phyloP scores from a whole-genome alignment of 2,113 vertebrate species.

The Onychostoma macrolepis region DNA sequence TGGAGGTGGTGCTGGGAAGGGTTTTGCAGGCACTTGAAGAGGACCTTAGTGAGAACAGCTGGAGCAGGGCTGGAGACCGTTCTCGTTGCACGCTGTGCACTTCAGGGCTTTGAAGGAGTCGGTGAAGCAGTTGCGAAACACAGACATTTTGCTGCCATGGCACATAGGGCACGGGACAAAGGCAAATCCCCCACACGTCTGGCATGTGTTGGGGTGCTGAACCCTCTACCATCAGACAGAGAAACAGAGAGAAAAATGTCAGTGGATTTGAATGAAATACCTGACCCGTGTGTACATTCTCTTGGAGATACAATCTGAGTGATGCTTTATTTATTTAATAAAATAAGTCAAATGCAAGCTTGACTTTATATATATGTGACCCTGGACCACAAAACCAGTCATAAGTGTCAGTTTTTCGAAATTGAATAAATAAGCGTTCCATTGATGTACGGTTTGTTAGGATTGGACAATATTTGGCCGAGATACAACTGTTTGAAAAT shows the following conservation, averaged over 20 bases:
- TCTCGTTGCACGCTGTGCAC: slow-evolving; percentile 97
- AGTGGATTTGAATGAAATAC: background rate
- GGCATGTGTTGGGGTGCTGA: slow-evolving; percentile 90
- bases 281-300: background rate
- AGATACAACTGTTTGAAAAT: no score
- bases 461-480: no score
- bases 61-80: slow-evolving; percentile 90
- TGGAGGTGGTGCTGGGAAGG: slow-evolving; percentile 9
- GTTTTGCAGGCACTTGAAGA: slow-evolving; percentile 64
- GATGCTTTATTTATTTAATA: slow-evolving; percentile 4
- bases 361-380: no score
- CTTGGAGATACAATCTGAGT: background rate
- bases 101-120: slow-evolving; percentile 98
- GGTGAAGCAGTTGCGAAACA: slow-evolving; percentile 97
- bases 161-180: slow-evolving; percentile 95
- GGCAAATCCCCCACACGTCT: slow-evolving; percentile 90
- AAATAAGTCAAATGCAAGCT: background rate
- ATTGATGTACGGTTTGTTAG: no score
- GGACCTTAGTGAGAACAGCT: slow-evolving; percentile 80
- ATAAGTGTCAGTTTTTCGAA: no score
- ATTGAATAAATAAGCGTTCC: no score
- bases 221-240: slow-evolving; percentile 81
- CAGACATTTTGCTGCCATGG: slow-evolving; percentile 99
- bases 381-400: no score
- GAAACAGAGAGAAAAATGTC: slow-evolving; percentile 9